phyloP scores from a whole-genome alignment of 2,888 invertebrate species.

The Drosophila emarginata region DNA sequence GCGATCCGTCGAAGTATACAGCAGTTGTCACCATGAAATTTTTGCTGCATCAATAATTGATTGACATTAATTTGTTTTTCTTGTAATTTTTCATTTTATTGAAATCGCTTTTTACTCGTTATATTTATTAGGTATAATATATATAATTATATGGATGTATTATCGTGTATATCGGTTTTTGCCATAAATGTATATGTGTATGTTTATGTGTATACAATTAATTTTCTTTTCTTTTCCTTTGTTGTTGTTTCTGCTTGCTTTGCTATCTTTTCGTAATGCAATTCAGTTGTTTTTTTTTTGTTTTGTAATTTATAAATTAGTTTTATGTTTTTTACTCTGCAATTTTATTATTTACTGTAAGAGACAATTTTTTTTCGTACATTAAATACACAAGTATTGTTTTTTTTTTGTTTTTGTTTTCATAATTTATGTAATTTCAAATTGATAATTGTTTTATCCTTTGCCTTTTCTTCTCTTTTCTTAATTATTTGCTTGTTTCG shows the following conservation, averaged over 20 bases:
- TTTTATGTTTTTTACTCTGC: conserved; percentile 21
- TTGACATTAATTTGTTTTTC: too few species aligned
- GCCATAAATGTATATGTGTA: conserved; percentile 62
- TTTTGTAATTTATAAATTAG: conserved; percentile 40
- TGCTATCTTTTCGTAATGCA: conserved; percentile 16
- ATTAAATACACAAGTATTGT: conserved; percentile 56
- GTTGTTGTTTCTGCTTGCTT: conserved; percentile 7
- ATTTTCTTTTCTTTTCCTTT: conserved; percentile 40
- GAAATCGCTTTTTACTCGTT: conserved; percentile 72
- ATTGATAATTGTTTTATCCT: conserved; percentile 6
- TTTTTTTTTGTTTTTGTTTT: neutral
- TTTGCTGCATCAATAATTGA: too few species aligned
- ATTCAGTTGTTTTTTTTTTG: conserved; percentile 26
- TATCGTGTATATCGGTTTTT: conserved; percentile 74
- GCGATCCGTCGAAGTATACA: too few species aligned
- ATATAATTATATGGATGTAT: conserved; percentile 66
- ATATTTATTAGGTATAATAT: conserved; percentile 58
- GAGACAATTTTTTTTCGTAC: conserved; percentile 53
- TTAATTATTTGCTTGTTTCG: neutral
- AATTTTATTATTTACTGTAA: conserved; percentile 35
- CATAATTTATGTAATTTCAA: conserved; percentile 33
- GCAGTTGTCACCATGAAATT: too few species aligned
- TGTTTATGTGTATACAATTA: conserved; percentile 54
- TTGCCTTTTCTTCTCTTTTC: neutral
- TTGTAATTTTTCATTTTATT: conserved; percentile 67